A percentile compares a stretch with the other conserved stretches of the same genome.
phyloP scores from a whole-genome alignment of 2,888 invertebrate species.

The Ochropleura leucogaster region DNA sequence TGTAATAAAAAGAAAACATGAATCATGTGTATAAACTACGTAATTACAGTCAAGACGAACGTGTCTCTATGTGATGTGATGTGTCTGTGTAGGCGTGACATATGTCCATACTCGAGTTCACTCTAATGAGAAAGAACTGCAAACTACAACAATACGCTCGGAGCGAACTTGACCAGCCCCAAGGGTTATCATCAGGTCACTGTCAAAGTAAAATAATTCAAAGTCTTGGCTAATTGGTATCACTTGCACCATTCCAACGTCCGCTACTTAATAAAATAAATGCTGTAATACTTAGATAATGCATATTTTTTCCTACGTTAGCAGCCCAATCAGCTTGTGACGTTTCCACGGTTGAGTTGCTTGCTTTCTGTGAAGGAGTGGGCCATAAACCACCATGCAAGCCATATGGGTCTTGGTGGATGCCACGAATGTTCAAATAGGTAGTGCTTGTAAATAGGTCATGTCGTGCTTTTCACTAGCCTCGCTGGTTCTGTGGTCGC shows the following conservation, averaged over 20 bases:
- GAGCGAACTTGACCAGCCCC: constrained; percentile 27
- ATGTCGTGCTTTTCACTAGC: no score
- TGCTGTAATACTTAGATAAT: not conserved
- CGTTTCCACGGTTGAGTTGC: not conserved
- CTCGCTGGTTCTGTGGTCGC: no score
- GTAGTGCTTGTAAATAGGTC: no score
- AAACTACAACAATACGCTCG: constrained; percentile 2
- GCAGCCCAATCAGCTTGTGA: not conserved
- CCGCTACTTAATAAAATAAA: not conserved
- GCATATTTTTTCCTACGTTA: not conserved
- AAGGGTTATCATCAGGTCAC: constrained; percentile 21
- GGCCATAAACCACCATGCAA: not conserved
- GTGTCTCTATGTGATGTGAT: constrained; percentile 1
- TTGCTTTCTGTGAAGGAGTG: not conserved
- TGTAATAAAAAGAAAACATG: constrained; percentile 21
- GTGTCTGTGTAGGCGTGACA: constrained; percentile 8
- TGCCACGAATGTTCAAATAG: not conserved
- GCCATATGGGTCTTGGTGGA: not conserved
- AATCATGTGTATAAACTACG: constrained; percentile 22
- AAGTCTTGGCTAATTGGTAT: constrained; percentile 9
- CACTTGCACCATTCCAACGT: not conserved
- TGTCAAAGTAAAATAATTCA: constrained; percentile 17
- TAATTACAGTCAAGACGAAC: constrained; percentile 13
- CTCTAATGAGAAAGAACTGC: constrained; percentile 1
- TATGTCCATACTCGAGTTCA: constrained; percentile 17